Base-by-base conservation (phyloP, 2,113 vertebrate genomes). In the Nesogale talazaci region DNA sequence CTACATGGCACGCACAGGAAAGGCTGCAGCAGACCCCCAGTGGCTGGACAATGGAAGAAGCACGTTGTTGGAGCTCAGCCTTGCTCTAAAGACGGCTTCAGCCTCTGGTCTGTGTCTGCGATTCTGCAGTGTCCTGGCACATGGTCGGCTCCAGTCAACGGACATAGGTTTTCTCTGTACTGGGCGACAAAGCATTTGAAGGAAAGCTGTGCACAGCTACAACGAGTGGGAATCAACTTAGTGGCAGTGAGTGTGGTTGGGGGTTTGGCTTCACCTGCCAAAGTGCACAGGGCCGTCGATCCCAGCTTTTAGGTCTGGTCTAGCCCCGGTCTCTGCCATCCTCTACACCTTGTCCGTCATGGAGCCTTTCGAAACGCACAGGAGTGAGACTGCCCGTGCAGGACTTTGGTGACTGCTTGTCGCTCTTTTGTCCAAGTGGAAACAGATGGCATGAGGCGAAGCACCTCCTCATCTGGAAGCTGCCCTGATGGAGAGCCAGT, bases 391-490 rank as follows among this genome's bases (percentile, higher is more conserved):
- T 82, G n/a, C 40, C 19, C 67, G 23, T 42, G 40, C n/a, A 59
- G 29, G 36, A 16, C n/a, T 89, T 75, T 84, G 6, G 67, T 22
- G 61, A 42, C 22, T 61, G 59, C 22, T 61, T 61, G 23, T 11
- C 89, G 36, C 52, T 93, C 57, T 85, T 95, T 79, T 29, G 5
- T 78, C 63, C 70, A 46, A 86, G 11, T 61, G 56, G 70, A 91
- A 83, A 82, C 20, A 90, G 23, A 36, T 65, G 34, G 40, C 34
- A 69, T 69, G 9, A 52, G 14, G 46, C 14, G 14, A 86, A 77
- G 36, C 59, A 31, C 61, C 36, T 56, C 91, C 87, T 29, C 38
- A 83, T 40, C 77, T 63, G 40, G 46, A 86, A 25, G 86, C 34
- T 95, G 76, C 29, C 80, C 0, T 63, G 75, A 4, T 93, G 16